phyloP scores from a whole-genome alignment of 2,888 invertebrate species.

The Chirona hameri region DNA sequence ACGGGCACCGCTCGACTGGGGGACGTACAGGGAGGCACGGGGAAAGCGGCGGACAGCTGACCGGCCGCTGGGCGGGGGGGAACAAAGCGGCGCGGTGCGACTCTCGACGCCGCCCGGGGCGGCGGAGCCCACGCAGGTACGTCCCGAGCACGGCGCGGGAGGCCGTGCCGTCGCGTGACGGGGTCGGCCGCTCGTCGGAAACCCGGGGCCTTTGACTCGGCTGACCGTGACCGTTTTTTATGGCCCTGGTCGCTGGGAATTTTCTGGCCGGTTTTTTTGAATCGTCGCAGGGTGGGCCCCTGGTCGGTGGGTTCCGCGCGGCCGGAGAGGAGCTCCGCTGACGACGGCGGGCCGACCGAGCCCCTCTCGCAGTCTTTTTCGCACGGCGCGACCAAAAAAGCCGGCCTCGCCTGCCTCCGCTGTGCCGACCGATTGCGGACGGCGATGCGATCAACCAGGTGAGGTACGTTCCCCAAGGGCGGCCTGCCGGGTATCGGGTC shows the following conservation, averaged over 20 bases:
- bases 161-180: not conserved
- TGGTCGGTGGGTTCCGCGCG: not conserved
- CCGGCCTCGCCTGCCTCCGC: not conserved
- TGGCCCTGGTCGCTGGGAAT: not conserved
- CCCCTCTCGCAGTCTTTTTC: not conserved
- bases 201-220: not conserved
- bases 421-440: not conserved
- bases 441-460: too few species aligned
- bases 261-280: not conserved
- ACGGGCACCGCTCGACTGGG: not conserved
- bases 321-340: not conserved
- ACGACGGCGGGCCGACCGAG: not conserved
- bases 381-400: not conserved
- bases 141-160: not conserved
- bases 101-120: not conserved
- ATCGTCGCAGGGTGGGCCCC: not conserved
- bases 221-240: slow-evolving; percentile 1
- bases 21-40: too few species aligned
- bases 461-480: too few species aligned
- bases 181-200: not conserved
- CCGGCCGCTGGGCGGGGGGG: not conserved
- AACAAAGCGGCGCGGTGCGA: too few species aligned
- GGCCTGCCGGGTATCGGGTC: too few species aligned
- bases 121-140: not conserved
- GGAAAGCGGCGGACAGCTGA: too few species aligned